These are phyloP conservation scores for Triplophysa dalaica DNA, from an alignment of 2,113 vertebrate species.

Conservation along the genomic window DNA sequence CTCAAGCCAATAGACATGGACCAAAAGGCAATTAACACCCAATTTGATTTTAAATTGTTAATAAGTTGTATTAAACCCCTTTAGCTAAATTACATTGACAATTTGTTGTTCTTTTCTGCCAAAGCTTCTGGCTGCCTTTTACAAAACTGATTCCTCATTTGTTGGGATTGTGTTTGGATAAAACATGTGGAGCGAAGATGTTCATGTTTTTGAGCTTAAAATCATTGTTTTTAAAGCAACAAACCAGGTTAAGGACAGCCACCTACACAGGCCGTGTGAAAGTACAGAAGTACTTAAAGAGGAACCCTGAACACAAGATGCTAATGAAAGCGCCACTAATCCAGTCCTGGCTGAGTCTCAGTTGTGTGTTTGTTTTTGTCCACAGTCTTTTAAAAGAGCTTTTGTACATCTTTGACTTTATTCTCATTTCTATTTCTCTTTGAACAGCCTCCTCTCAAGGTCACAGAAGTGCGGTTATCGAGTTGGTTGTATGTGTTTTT, in stretches of 20 bases:
- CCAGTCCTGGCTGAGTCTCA: background rate
- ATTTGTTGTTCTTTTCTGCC: too few relatives aligned
- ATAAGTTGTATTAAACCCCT: too few relatives aligned
- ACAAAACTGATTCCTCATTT: too few relatives aligned
- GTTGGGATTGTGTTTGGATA: too few relatives aligned
- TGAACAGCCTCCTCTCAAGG: slow-evolving; percentile 33
- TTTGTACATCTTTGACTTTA: slow-evolving; percentile 31
- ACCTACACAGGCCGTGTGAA: background rate
- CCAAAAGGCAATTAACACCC: too few relatives aligned
- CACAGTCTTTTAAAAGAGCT: slow-evolving; percentile 16
- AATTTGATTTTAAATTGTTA: too few relatives aligned
- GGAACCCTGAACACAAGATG: slow-evolving; percentile 21
- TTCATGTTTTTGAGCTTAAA: background rate
- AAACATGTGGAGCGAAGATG: background rate
- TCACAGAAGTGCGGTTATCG: slow-evolving; percentile 1
- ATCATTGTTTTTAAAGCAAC: background rate
- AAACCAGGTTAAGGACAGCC: background rate
- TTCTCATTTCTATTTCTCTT: slow-evolving; percentile 21
- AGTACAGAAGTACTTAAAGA: background rate
- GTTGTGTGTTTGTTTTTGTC: slow-evolving; percentile 3
- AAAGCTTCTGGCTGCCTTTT: too few relatives aligned
- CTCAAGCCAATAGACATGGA: too few relatives aligned
- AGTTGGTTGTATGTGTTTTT: background rate
- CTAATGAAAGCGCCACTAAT: slow-evolving; percentile 20
- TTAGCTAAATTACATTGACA: too few relatives aligned